Base-by-base conservation (phyloP, 2,888 invertebrate species). In the Erynnis tages region DNA sequence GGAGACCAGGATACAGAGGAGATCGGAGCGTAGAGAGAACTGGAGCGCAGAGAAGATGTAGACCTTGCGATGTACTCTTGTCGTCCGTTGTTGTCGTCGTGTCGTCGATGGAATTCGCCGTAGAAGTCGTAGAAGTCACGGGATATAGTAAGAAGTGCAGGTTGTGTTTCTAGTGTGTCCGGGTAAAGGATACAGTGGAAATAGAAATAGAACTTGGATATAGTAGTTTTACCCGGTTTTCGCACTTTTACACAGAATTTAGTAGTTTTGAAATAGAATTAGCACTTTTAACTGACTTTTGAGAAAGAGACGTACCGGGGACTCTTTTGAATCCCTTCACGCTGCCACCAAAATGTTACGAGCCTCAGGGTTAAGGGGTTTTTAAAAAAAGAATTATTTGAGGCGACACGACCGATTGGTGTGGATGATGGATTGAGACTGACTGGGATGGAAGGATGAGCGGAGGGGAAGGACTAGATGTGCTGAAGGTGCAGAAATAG, bases 331-430 rank as follows among this genome's bases (percentile, higher is more conserved):
- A 21, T 38, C 38, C 38, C 38, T 38, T 38, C 5, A 10, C 23
- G 38, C 41, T 41, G 41, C 41, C 27, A 41, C 41, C 27, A 41
- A 37, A 37, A 34, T 38, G 23, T 25, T 27, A 41, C 27, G 41
- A 16, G 41, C 11, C 23, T 38, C 38, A 7, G 41, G 41, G 0
- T 10, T 0, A 10, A 0, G 3, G 41, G 0, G 2, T 41, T 27
- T 41, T 41, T 27, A 41, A 41, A 41, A 41, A 41, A 16, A 37
- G 37, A 40, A 5, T 25, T 13, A 13, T 13, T 14, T 16, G 0
- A 16, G 8, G 1, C 7, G n/a, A 27, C 23, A 8, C 11, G 40
- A 40, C 25, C 40, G 25, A 1, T 14, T 14, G 8, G 38, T 11
- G 5, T 40, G 40, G 40, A 40, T 8, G 40, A 4, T 40, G 14